Conservation (phyloP, 2,888 invertebrate species). For the Mimachlamys varia region DNA sequence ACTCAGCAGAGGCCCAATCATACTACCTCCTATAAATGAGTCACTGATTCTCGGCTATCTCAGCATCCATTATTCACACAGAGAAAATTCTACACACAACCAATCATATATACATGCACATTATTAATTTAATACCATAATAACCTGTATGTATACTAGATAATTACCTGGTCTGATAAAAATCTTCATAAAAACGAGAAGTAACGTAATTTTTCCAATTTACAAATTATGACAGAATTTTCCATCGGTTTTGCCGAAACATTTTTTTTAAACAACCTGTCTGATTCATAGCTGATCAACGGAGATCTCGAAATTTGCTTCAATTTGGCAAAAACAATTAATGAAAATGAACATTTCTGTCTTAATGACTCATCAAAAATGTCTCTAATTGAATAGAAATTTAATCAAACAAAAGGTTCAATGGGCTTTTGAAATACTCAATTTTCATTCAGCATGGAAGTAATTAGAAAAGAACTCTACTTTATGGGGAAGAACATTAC, state of each 20-base stretch:
- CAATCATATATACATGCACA: background rate
- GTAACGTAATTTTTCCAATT: background rate
- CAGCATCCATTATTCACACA: constrained; percentile 29
- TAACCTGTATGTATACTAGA: background rate
- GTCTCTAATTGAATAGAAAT: no score
- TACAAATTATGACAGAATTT: background rate
- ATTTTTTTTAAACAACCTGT: background rate
- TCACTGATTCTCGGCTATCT: constrained; percentile 16
- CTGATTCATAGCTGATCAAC: background rate
- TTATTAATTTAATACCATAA: background rate
- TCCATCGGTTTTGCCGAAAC: background rate
- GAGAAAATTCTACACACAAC: background rate
- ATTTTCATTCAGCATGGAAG: no score
- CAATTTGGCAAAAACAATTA: no score
- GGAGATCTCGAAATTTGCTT: background rate
- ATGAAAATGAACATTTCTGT: no score
- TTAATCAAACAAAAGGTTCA: no score
- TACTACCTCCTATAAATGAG: background rate
- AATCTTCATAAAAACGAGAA: background rate
- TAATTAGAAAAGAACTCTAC: no score
- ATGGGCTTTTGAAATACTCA: no score
- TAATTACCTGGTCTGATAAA: background rate
- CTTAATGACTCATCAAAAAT: no score
- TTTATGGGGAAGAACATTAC: no score
- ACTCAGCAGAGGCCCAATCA: constrained; percentile 9